A percentile compares a stretch with the other conserved stretches of the same genome.
phyloP scores from a whole-genome alignment of 2,888 invertebrate species.

The Perizoma affinitatum region DNA sequence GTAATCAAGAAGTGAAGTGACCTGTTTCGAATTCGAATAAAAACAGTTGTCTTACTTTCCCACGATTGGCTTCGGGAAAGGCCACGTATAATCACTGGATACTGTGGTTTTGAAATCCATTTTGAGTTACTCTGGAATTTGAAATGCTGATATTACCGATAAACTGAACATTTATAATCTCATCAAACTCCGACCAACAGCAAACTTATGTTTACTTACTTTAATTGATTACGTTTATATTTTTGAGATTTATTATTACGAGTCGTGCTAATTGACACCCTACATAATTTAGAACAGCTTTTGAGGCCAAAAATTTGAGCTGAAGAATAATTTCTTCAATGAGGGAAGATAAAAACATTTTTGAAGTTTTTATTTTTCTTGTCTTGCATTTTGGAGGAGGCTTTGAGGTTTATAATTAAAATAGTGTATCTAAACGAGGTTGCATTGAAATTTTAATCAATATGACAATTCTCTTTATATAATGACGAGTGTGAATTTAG shows the following conservation, averaged over 20 bases:
- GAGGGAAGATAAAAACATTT: conserved; percentile 82
- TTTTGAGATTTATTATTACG: conserved; percentile 76
- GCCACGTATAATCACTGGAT: conserved; percentile 84
- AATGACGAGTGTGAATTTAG: too few relatives aligned
- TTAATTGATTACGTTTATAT: conserved; percentile 66
- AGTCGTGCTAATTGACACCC: conserved; percentile 78
- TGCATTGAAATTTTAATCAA: neutral
- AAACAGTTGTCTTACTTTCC: conserved; percentile 71
- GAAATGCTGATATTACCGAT: neutral
- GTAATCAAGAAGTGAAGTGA: too few relatives aligned
- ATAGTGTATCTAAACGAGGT: neutral
- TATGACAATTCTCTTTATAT: too few relatives aligned
- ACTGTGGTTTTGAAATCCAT: conserved; percentile 79
- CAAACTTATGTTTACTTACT: conserved; percentile 30
- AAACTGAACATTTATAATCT: neutral
- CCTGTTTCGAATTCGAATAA: neutral
- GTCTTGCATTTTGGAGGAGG: conserved; percentile 32
- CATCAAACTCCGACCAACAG: neutral
- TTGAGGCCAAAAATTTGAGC: conserved; percentile 76
- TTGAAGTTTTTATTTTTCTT: conserved; percentile 69
- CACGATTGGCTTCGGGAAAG: conserved; percentile 82
- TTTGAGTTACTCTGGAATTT: conserved; percentile 18
- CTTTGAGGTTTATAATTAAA: conserved; percentile 7
- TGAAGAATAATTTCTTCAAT: conserved; percentile 76
- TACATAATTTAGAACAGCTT: conserved; percentile 80